phyloP scores from a whole-genome alignment of 2,888 invertebrate species.

The Sisyra nigra region DNA sequence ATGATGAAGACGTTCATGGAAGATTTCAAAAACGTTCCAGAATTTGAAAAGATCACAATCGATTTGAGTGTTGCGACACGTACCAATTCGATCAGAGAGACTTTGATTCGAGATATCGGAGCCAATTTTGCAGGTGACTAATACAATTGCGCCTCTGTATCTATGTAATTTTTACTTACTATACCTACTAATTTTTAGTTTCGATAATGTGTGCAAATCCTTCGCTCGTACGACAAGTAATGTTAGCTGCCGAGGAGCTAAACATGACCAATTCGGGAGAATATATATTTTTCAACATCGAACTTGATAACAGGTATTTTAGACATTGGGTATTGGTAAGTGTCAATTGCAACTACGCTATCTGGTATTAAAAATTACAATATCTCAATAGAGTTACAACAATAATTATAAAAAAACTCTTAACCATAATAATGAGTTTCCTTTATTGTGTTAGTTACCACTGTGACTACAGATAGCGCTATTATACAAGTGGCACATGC shows the following conservation, averaged over 20 bases:
- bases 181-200: slow-evolving; percentile 60
- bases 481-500: no score
- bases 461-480: no score
- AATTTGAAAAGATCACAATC: slow-evolving; percentile 35
- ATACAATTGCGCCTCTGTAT: no score
- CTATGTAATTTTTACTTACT: no score
- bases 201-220: slow-evolving; percentile 89
- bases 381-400: no score
- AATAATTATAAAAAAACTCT: no score
- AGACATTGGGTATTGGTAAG: no score
- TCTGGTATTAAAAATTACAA: no score
- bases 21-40: slow-evolving; percentile 27
- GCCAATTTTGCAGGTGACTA: slow-evolving; percentile 51
- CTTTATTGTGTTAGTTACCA: no score
- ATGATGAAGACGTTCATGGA: slow-evolving; percentile 59
- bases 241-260: slow-evolving; percentile 85
- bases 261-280: slow-evolving; percentile 94
- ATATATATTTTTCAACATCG: slow-evolving; percentile 97
- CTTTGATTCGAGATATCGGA: slow-evolving; percentile 46
- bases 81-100: slow-evolving; percentile 32
- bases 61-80: slow-evolving; percentile 35
- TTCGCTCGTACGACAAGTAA: slow-evolving; percentile 74
- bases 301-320: slow-evolving; percentile 90
- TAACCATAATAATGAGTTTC: no score
- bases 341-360: no score